Conservation (phyloP, 1,140 invertebrate species). For the Phortica variegata region DNA sequence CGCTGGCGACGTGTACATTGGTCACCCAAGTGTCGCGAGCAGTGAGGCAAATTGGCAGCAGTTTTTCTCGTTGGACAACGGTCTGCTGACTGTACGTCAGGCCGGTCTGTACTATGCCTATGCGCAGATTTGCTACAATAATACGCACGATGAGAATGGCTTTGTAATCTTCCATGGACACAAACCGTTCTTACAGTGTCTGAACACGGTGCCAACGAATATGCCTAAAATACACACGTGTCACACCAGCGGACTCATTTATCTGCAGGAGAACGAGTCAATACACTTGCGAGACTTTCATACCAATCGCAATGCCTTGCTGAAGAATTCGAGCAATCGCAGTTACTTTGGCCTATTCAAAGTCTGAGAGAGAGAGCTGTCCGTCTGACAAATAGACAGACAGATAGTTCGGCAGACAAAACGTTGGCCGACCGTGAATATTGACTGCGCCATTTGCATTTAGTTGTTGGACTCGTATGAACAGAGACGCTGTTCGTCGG, state of each 20-base stretch:
- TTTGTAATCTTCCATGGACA: constrained; percentile 63
- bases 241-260: constrained; percentile 69
- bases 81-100: constrained; percentile 61
- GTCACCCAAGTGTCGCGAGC: constrained; percentile 24
- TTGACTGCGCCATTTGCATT: too few relatives aligned
- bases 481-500: too few relatives aligned
- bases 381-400: too few relatives aligned
- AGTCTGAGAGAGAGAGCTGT: too few relatives aligned
- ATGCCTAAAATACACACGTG: constrained; percentile 67
- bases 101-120: constrained; percentile 68
- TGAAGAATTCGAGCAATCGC: constrained; percentile 67
- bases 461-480: too few relatives aligned
- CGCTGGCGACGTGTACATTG: constrained; percentile 46
- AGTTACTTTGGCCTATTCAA: constrained; percentile 79
- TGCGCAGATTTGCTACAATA: constrained; percentile 68
- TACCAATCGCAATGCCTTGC: constrained; percentile 67
- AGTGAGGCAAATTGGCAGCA: constrained; percentile 25
- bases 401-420: too few relatives aligned
- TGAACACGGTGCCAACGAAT: constrained; percentile 62
- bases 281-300: constrained; percentile 70
- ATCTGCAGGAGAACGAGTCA: constrained; percentile 65
- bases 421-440: too few relatives aligned
- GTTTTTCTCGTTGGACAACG: constrained; percentile 41
- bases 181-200: constrained; percentile 58
- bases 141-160: constrained; percentile 66